Conservation (phyloP, 2,113 vertebrate genomes). For the Phalacrocorax aristotelis region DNA sequence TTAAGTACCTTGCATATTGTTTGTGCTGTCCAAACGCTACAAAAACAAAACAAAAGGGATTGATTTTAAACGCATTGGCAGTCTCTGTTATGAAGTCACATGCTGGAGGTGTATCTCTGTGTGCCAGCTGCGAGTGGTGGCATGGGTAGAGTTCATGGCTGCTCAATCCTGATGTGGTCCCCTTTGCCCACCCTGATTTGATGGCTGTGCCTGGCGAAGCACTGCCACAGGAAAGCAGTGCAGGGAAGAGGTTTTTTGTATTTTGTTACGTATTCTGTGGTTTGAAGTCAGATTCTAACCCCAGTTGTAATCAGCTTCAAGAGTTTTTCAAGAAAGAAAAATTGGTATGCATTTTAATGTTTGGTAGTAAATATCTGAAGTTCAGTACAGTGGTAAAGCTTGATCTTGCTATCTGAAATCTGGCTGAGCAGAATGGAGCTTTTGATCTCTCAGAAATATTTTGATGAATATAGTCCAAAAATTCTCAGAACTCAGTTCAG, state of each 20-base stretch:
- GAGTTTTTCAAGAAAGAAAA: not conserved
- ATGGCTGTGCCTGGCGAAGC: not conserved
- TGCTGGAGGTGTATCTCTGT: not conserved
- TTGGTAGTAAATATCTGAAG: not conserved
- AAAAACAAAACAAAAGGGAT: not conserved
- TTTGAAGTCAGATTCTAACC: not conserved
- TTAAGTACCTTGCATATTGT: constrained; percentile 71
- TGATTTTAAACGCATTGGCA: not conserved
- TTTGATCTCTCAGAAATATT: not conserved
- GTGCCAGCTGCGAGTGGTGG: not conserved
- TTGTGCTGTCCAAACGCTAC: constrained; percentile 77
- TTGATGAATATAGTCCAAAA: not conserved
- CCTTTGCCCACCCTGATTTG: fast-evolving
- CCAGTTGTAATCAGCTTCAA: not conserved
- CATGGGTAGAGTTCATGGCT: not conserved
- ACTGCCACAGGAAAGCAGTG: fast-evolving
- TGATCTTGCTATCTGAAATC: not conserved
- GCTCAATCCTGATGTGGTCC: fast-evolving
- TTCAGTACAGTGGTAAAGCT: not conserved
- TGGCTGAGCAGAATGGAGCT: not conserved
- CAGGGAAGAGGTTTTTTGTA: not conserved
- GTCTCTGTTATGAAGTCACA: fast-evolving
- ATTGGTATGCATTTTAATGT: not conserved
- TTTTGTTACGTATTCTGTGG: not conserved
- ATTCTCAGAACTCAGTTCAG: not conserved